Percentiles rank a stretch among this genome's conserved stretches.
Evolutionary conservation across 2,888 invertebrate species (phyloP).

Genomic region (Drosophila tripunctata): DNA sequence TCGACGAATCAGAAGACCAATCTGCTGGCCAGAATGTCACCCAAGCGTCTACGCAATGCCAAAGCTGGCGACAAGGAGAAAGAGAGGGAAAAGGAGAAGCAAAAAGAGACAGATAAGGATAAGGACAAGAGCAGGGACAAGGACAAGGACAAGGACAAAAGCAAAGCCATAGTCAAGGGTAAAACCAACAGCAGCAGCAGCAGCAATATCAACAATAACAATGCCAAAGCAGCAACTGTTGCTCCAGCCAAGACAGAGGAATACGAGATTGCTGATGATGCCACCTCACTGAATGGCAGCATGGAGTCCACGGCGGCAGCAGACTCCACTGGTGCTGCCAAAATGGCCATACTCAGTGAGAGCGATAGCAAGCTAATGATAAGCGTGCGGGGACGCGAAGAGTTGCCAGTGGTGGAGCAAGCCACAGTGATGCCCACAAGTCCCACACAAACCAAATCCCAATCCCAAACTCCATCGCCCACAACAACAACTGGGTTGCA

Average conservation of each 20-base stretch:
- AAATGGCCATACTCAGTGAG: slow-evolving; percentile 85
- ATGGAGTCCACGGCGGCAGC: slow-evolving; percentile 46
- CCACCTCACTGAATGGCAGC: slow-evolving; percentile 84
- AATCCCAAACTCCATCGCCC: slow-evolving; percentile 19
- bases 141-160: slow-evolving; percentile 19
- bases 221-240: neutral
- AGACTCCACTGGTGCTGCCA: slow-evolving; percentile 77
- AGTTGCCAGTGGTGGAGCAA: slow-evolving; percentile 86
- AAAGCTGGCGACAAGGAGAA: slow-evolving; percentile 52
- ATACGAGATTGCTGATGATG: slow-evolving; percentile 86
- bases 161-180: slow-evolving; percentile 26
- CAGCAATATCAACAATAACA: slow-evolving; percentile 50
- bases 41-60: slow-evolving; percentile 64
- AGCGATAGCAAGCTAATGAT: slow-evolving; percentile 84
- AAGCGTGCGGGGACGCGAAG: slow-evolving; percentile 89
- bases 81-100: slow-evolving; percentile 35
- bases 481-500: too few species aligned
- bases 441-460: too few species aligned
- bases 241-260: slow-evolving; percentile 79
- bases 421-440: too few species aligned
- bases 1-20: slow-evolving; percentile 60
- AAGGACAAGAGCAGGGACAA: slow-evolving; percentile 27
- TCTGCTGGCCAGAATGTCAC: slow-evolving; percentile 74
- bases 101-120: slow-evolving; percentile 36
- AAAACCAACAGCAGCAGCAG: slow-evolving; percentile 10